These are phyloP conservation scores for Galeruca laticollis DNA, from an alignment of 2,888 invertebrate genomes.

Conservation along the genomic window DNA sequence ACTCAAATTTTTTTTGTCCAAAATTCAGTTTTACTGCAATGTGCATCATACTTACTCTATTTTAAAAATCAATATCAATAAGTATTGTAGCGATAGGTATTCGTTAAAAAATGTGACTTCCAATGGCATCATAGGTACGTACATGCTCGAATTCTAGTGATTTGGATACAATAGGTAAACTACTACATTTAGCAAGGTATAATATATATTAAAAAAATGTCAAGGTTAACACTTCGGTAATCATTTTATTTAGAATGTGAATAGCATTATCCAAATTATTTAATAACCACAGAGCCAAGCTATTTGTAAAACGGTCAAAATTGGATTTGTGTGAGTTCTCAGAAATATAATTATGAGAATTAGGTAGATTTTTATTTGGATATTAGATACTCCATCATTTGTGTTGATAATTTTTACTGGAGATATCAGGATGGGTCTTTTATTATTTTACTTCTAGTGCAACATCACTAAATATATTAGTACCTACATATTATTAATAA, in stretches of 20 bases:
- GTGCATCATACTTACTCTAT: not conserved
- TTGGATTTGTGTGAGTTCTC: not conserved
- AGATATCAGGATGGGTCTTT: no score
- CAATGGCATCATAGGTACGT: not conserved
- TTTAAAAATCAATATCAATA: constrained; percentile 21
- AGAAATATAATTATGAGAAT: not conserved
- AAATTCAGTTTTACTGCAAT: not conserved
- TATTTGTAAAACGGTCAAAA: not conserved
- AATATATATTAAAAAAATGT: constrained; percentile 15
- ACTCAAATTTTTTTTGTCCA: not conserved
- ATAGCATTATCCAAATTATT: not conserved
- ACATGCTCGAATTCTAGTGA: not conserved
- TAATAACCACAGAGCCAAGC: not conserved
- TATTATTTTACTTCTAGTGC: no score
- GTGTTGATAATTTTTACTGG: no score
- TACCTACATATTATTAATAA: no score
- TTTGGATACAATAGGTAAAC: not conserved
- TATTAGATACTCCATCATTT: no score
- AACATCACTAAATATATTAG: no score
- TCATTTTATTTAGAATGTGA: not conserved
- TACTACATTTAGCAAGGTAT: not conserved
- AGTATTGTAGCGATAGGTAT: not conserved
- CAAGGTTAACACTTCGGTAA: constrained; percentile 17
- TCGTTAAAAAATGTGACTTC: not conserved
- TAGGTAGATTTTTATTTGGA: no score